Evolutionary conservation across 2,797 vertebrate genomes (phyloP).

Genomic region (Apodemus agrarius): DNA sequence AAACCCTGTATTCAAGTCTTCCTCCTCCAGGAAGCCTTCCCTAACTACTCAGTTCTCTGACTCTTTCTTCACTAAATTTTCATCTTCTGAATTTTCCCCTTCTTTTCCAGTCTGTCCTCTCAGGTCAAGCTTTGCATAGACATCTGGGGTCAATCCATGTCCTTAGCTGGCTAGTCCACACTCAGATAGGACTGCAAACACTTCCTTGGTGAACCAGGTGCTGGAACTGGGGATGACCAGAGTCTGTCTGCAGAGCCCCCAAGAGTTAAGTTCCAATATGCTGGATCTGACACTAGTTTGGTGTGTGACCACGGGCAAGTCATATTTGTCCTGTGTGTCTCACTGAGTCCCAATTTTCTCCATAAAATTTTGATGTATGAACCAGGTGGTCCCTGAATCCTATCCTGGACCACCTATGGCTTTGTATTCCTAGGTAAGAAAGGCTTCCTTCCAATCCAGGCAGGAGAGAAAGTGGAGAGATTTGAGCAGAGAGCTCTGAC

Average conservation of each 20-base stretch:
- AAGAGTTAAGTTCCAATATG: not conserved
- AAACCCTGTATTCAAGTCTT: not conserved
- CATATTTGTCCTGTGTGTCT: not conserved
- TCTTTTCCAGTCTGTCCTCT: not conserved
- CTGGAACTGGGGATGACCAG: not conserved
- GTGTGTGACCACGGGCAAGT: not conserved
- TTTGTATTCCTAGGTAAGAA: not conserved
- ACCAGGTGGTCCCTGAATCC: not conserved
- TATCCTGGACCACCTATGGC: not conserved
- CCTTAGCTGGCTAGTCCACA: not conserved
- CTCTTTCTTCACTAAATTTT: not conserved
- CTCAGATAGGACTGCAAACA: not conserved
- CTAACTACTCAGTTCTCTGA: not conserved
- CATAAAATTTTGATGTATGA: not conserved
- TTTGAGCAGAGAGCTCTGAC: not conserved
- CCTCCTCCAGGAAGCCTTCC: slow-evolving; percentile 19
- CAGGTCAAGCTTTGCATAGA: not conserved
- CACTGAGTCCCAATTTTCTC: not conserved
- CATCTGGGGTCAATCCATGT: not conserved
- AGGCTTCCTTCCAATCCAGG: not conserved
- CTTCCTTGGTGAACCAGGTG: not conserved
- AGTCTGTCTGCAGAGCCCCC: not conserved
- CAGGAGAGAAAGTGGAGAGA: not conserved
- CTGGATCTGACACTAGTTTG: not conserved
- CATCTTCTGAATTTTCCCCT: not conserved